phyloP scores from a whole-genome alignment of 2,888 invertebrate genomes.

The Luperina nickerlii region DNA sequence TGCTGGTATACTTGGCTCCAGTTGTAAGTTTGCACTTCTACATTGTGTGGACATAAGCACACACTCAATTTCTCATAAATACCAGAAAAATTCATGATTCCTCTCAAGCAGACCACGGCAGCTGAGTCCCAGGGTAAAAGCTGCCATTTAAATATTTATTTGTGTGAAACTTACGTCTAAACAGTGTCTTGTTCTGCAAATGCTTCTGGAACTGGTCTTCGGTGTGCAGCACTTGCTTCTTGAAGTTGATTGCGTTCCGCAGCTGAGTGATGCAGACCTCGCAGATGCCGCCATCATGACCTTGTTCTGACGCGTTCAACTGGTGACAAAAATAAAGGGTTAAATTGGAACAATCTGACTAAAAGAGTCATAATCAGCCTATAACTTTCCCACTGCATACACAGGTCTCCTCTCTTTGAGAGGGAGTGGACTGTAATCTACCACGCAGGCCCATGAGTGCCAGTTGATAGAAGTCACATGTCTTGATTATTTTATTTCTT shows the following conservation, averaged over 20 bases:
- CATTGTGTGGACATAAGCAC: too few species aligned
- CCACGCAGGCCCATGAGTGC: background rate
- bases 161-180: slow-evolving; percentile 74
- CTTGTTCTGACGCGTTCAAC: slow-evolving; percentile 70
- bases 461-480: background rate
- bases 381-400: too few species aligned
- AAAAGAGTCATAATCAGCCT: background rate
- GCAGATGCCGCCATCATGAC: slow-evolving; percentile 82
- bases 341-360: background rate
- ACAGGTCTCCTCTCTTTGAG: background rate
- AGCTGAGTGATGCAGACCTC: slow-evolving; percentile 87
- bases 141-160: background rate
- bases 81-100: background rate
- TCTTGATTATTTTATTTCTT: background rate
- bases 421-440: background rate
- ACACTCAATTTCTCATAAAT: background rate
- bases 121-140: background rate
- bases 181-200: slow-evolving; percentile 71
- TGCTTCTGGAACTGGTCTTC: slow-evolving; percentile 82
- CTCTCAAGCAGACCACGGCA: too few species aligned
- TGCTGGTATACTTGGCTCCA: too few species aligned
- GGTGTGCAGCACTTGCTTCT: slow-evolving; percentile 83
- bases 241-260: slow-evolving; percentile 84
- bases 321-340: slow-evolving; percentile 10
- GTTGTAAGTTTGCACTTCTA: too few species aligned